Conservation (phyloP, 2,113 vertebrate genomes). For the Ovibos moschatus region DNA sequence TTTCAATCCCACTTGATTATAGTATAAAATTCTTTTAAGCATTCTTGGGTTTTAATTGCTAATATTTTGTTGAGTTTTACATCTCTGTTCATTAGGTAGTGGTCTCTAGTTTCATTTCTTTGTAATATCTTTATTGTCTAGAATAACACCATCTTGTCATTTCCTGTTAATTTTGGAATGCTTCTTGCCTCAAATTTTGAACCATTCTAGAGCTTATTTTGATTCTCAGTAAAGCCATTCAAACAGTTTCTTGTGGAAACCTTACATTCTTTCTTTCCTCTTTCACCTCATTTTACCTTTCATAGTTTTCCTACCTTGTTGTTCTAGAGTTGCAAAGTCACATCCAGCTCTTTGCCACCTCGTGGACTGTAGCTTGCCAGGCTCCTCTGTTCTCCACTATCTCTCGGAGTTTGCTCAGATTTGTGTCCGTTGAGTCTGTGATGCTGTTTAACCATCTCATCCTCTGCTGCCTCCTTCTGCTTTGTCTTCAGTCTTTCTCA, state of each 20-base stretch:
- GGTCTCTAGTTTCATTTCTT: background rate
- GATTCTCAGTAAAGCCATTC: background rate
- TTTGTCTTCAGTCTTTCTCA: background rate
- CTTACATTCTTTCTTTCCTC: background rate
- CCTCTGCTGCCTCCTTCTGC: background rate
- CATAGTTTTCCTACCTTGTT: background rate
- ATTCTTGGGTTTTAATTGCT: background rate
- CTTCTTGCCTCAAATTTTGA: background rate
- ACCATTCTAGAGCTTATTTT: background rate
- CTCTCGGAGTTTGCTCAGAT: background rate
- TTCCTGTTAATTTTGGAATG: background rate
- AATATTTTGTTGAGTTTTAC: background rate
- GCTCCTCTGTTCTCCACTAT: background rate
- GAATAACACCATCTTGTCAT: background rate
- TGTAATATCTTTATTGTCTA: background rate
- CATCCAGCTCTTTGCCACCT: background rate
- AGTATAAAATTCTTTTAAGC: background rate
- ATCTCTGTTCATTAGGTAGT: background rate
- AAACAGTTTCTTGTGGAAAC: background rate
- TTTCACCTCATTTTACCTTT: background rate
- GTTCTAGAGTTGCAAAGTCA: background rate
- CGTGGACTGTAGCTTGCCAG: background rate
- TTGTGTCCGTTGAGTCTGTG: background rate
- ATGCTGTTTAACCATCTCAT: background rate
- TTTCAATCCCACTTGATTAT: background rate